Base-by-base conservation (phyloP, 2,113 vertebrate genomes). In the Aptenodytes forsteri region DNA sequence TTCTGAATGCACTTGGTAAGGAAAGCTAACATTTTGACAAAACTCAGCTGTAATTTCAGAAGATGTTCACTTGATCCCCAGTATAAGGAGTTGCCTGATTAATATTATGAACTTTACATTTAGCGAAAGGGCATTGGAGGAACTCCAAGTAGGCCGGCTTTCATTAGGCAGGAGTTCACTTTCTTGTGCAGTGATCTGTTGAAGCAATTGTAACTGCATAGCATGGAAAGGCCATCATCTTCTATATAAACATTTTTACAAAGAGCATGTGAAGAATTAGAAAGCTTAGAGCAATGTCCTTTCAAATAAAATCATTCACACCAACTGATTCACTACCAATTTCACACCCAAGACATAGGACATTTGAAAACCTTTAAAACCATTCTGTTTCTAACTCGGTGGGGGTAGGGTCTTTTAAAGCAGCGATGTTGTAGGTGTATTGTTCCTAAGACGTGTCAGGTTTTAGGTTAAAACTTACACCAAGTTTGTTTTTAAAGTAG, bases 181-280 rank as follows among this genome's bases (percentile, higher is more conserved):
- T 97, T 97, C 96, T 95, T 97, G 98, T 97, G 97, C 97, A 96
- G 97, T 97, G 98, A 98, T 98, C 97, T 98, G 98, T 98, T 98
- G 97, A 98, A 98, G 94, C 90, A 95, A 96, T 95, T 98, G 97
- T 93, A 98, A 95, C 90, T 75, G 92, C 96, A 90, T 97, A 96
- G 94, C 97, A 97, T 92, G 93, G 97, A 98, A 98, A 98, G 97
- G 97, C 97, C 97, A 98, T 94, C 92, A 90, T 97, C 97, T 96
- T 66, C 77, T 75, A 12, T 97, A 98, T 96, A 98, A 98, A 97
- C 83, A 97, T 97, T 97, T 98, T 94, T 95, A 92, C 93, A 97
- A 97, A 98, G 96, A 98, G 72, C 96, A 96, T 94, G 89, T 77
- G 67, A 97, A 97, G 96, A 98, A 97, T 98, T 96, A 97, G 94